Conservation (phyloP, 37 sponge, comb jelly and placozoan genomes). For the Halisarca cf. caerulea region DNA sequence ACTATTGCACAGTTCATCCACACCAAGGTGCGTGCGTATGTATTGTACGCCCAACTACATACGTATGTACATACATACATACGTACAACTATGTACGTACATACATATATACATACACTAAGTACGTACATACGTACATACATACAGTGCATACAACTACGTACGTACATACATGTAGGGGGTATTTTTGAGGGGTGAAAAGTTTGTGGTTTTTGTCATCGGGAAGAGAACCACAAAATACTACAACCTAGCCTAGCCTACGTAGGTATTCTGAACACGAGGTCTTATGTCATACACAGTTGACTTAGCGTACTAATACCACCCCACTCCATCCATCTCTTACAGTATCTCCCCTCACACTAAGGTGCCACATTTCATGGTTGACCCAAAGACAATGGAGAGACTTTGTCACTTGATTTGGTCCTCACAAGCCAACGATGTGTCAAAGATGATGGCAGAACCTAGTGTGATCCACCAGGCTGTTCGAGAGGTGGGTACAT, state of each 20-base stretch:
- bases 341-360: background rate
- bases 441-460: background rate
- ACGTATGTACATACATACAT: background rate
- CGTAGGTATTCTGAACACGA: too few species aligned
- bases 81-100: background rate
- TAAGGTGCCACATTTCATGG: background rate
- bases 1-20: constrained; percentile 15
- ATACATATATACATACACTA: background rate
- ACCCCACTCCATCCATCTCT: too few species aligned
- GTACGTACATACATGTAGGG: too few species aligned
- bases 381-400: background rate
- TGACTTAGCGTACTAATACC: too few species aligned
- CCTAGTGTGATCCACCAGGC: background rate
- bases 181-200: too few species aligned
- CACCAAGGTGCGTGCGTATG: background rate
- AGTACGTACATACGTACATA: background rate
- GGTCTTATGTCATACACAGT: too few species aligned
- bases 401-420: background rate
- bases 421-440: constrained; percentile 8
- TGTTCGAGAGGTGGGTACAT: background rate
- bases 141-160: too few species aligned
- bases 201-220: too few species aligned
- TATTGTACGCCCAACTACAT: background rate
- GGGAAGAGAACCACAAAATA: too few species aligned
- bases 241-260: too few species aligned